phyloP scores from a whole-genome alignment of 2,888 invertebrate species.

The Pristionchus japonicus region DNA sequence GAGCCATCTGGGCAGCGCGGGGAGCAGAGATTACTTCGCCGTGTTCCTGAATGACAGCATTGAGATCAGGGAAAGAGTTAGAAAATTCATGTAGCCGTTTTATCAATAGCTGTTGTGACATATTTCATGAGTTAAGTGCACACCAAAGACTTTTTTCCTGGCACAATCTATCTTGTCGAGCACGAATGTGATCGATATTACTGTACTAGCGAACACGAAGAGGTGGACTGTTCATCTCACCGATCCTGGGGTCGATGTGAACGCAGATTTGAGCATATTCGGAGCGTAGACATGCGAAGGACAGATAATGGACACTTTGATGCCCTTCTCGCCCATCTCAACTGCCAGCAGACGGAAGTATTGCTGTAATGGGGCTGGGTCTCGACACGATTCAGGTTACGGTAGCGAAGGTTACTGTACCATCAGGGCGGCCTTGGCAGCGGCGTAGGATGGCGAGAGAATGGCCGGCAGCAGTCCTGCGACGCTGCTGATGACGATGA shows the following conservation, averaged over 20 bases:
- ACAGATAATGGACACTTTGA: constrained; percentile 81
- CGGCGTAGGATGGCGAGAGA: constrained; percentile 79
- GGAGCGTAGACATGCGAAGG: constrained; percentile 83
- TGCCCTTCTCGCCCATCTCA: constrained; percentile 80
- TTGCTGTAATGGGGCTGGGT: constrained; percentile 79
- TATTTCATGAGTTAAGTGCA: too few species aligned
- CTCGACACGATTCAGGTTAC: background rate
- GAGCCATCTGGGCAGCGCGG: constrained; percentile 39
- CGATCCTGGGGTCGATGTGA: constrained; percentile 38
- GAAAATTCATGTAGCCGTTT: too few species aligned
- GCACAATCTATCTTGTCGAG: too few species aligned
- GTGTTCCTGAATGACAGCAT: constrained; percentile 37
- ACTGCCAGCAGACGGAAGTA: constrained; percentile 82
- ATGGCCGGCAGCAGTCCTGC: constrained; percentile 82
- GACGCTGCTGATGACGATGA: constrained; percentile 85
- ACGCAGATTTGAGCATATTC: constrained; percentile 47
- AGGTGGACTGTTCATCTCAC: too few species aligned
- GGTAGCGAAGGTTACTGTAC: background rate
- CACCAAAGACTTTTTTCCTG: too few species aligned
- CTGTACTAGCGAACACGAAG: too few species aligned
- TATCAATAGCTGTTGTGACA: too few species aligned
- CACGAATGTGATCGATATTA: too few species aligned
- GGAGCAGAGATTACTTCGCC: constrained; percentile 43
- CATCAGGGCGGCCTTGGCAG: constrained; percentile 85
- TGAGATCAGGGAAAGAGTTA: background rate